These are phyloP conservation scores for Lontra canadensis DNA, from an alignment of 2,113 vertebrate species.

Conservation along the genomic window DNA sequence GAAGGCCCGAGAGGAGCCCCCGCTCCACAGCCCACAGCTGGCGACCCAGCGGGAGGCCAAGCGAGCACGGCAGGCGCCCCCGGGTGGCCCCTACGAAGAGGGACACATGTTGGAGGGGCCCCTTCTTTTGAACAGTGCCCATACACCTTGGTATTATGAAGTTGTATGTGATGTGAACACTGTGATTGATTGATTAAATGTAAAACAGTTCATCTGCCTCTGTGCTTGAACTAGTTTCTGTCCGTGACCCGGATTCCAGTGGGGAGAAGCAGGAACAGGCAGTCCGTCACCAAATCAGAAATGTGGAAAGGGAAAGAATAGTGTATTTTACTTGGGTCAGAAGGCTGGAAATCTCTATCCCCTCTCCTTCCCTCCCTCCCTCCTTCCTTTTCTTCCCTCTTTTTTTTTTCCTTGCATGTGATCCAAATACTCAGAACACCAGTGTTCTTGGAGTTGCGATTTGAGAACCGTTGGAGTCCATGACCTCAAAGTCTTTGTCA, in stretches of 20 bases:
- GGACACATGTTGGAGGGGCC: neutral
- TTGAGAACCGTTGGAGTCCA: neutral
- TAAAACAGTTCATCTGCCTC: neutral
- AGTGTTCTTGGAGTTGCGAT: neutral
- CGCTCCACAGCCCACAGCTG: accelerated
- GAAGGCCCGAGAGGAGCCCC: neutral
- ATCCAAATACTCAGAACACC: neutral
- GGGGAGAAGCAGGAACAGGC: neutral
- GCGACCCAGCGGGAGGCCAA: accelerated
- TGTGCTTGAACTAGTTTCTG: neutral
- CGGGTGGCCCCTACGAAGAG: neutral
- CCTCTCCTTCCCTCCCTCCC: too few species aligned
- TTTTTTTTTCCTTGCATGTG: neutral
- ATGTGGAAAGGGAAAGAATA: neutral
- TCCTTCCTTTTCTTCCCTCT: neutral
- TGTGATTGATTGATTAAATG: conserved; percentile 59
- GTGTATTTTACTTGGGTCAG: neutral
- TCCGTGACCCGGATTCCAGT: neutral
- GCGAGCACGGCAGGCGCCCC: accelerated
- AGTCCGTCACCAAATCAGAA: neutral
- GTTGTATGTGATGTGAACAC: neutral
- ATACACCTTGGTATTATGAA: neutral
- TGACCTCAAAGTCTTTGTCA: neutral
- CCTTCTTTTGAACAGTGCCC: neutral
- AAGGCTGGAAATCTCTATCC: neutral